These are phyloP conservation scores for Capreolus pygargus DNA, from an alignment of 2,113 vertebrate species.

Conservation along the genomic window DNA sequence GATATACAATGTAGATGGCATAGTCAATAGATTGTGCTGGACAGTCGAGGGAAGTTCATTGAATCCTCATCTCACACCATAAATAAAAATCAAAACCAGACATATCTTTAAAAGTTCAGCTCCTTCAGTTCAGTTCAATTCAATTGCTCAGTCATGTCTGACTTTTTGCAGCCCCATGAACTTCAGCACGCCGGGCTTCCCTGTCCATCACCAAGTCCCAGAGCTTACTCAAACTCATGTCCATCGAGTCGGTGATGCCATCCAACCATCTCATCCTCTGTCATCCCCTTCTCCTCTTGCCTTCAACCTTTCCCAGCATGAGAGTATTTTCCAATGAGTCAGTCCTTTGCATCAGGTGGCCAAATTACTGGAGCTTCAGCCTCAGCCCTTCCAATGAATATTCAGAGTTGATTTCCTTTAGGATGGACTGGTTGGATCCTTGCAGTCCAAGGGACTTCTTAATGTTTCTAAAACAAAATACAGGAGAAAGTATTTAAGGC, in stretches of 20 bases:
- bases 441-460: background rate
- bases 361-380: background rate
- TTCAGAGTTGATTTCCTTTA: background rate
- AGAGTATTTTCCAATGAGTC: background rate
- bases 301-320: background rate
- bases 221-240: background rate
- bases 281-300: background rate
- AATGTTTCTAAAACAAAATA: background rate
- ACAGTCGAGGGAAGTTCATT: background rate
- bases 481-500: background rate
- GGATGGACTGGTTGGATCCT: background rate
- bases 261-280: background rate
- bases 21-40: no score
- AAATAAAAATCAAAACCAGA: background rate
- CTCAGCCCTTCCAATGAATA: background rate
- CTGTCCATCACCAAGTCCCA: background rate
- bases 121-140: background rate
- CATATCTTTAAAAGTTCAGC: background rate
- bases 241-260: accelerated
- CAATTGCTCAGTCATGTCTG: background rate
- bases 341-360: background rate
- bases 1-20: background rate
- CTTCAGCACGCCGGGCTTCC: background rate
- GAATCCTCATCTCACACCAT: background rate
- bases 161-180: background rate